Evolutionary conservation across 2,113 vertebrate species (phyloP).

Genomic region (Ageneiosus marmoratus): DNA sequence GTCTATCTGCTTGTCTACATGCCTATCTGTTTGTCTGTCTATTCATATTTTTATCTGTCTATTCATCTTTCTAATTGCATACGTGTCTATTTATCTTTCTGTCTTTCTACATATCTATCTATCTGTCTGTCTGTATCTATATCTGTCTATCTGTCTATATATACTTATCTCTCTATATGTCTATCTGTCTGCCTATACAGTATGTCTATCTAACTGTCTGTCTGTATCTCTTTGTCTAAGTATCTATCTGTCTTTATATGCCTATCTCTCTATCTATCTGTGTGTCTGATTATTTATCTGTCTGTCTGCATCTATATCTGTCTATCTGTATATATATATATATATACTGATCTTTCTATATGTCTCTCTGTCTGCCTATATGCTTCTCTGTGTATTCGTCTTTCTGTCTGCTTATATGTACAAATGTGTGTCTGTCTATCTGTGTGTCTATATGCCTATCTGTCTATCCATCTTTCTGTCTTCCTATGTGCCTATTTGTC

Average conservation of each 20-base stretch:
- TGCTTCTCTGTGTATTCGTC: neutral
- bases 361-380: neutral
- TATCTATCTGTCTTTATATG: neutral
- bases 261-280: neutral
- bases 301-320: neutral
- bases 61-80: too few relatives aligned
- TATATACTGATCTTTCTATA: neutral
- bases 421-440: too few relatives aligned
- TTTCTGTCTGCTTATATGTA: too few relatives aligned
- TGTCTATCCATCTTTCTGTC: neutral
- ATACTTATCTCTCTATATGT: neutral
- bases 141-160: neutral
- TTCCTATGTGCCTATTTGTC: neutral
- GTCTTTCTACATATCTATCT: neutral
- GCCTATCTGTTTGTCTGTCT: neutral
- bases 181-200: neutral
- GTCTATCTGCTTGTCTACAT: neutral
- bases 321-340: neutral
- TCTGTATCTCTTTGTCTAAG: neutral
- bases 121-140: neutral
- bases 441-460: neutral
- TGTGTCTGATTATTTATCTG: too few relatives aligned
- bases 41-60: neutral
- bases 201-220: neutral
- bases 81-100: neutral